Evolutionary conservation across 2,113 vertebrate genomes (phyloP), one percentile per base, ranked within the genome.

Genomic region (Dasyurus viverrinus): DNA sequence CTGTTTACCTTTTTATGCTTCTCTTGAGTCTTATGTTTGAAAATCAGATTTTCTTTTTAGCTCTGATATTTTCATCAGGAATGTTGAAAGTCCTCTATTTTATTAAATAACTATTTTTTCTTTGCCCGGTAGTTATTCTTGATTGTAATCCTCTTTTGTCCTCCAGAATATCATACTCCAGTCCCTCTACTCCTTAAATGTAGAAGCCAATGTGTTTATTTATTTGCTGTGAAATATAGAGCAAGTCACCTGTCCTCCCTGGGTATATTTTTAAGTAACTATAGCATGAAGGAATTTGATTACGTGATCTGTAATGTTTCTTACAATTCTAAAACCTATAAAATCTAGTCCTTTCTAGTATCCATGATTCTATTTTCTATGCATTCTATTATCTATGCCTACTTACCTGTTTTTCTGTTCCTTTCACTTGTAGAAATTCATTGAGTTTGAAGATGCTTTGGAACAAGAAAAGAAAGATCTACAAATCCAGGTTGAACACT

Each of bases 391-490:
- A 89, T 25, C 48, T 2, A 2, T 47, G 54, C 50, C 30, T 9
- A 0, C 54, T 50, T 47, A 42, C 23, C 24, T 96, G 50, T 91
- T 92, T 14, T 7, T 97, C 55, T 92, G 48, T 97, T 26, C 90
- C 94, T 96, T 42, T 92, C 5, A 0, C 93, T 92, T 50, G 68
- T 95, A 99, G 99, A 99, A 99, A 97, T 99, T 99, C 97, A 99
- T 99, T 89, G 99, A 99, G 97, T 99, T 99, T 97, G 99, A 99
- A 97, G 99, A 99, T 99, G 99, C 99, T 0, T 95, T 99, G 99
- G 99, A 99, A 76, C 99, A 99, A 22, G 99, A 99, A 97, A 99
- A 99, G 98, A 99, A 99, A 96, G 99, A 99, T 5, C 98, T 99
- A 90, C 99, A 99, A 98, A 96, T 98, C 26, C 99, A 99, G 96